Evolutionary conservation across 2,797 vertebrate genomes (phyloP), one percentile per base, ranked within the genome.

Genomic region (Sarcoramphus papa): DNA sequence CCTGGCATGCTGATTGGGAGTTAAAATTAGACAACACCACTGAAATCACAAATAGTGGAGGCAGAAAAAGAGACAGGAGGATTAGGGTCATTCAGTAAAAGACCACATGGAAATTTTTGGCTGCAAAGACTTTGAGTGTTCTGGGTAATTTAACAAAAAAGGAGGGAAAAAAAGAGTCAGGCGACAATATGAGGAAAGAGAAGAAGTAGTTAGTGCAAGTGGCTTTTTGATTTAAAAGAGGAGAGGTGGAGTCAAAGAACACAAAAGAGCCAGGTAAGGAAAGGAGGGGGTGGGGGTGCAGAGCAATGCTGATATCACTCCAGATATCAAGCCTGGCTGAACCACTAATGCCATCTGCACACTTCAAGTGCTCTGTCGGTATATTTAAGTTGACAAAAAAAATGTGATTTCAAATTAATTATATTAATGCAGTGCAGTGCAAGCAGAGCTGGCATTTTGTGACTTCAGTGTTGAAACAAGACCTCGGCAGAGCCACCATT

Each of bases 21-120:
- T 77, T 93, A 72, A 81, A 88, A 75, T 48, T 48, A 72, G 48
- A 86, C n/a, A 83, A n/a, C 45, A 73, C 33, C 80, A 70, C 20
- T 15, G n/a, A 92, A 86, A 81, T 51, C 12, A 33, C 51, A 79
- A 48, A 59, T 35, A 90, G 27, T 4, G 11, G 41, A 25, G 21
- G 19, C 14, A 90, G 40, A 76, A 48, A 63, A 7, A 40, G 14
- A 79, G 28, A 59, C 22, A 62, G 54, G 19, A 86, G 4, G 24
- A 65, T 77, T 41, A 78, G 6, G 10, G 17, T 51, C 28, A 53
- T 75, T 84, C 62, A 53, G 35, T 47, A 63, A 68, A 75, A 77
- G 45, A 43, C 1, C 19, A 89, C 2, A 0, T 2, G 47, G 27
- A 64, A 40, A 30, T 65, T 54, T 62, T 30, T 69, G 23, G 24